phyloP scores from a whole-genome alignment of 2,797 vertebrate genomes.

The Tolypeutes matacus region DNA sequence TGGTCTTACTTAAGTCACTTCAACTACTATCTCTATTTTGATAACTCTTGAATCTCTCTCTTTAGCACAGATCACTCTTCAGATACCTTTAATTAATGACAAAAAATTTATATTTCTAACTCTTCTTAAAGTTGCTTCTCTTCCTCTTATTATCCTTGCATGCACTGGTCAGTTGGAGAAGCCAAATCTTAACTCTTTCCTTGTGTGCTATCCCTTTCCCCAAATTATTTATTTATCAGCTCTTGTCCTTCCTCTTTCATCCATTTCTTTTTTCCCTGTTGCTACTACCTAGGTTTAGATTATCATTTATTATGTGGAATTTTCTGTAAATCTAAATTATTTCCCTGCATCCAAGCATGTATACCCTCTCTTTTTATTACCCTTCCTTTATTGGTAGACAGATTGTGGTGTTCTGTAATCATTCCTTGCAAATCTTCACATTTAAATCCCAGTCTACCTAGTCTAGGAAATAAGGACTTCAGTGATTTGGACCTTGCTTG shows the following conservation, averaged over 20 bases:
- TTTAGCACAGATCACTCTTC: background rate
- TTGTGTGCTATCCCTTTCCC: background rate
- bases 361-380: background rate
- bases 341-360: background rate
- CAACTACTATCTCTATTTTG: background rate
- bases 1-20: background rate
- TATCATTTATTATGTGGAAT: background rate
- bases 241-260: background rate
- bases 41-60: background rate
- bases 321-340: background rate
- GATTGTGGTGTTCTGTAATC: background rate
- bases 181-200: background rate
- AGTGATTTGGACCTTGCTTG: conserved; percentile 3
- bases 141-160: background rate
- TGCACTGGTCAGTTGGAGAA: background rate
- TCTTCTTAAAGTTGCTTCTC: background rate
- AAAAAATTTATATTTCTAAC: background rate
- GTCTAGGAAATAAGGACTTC: background rate
- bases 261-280: background rate
- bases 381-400: background rate
- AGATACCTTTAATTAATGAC: background rate
- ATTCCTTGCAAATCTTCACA: background rate
- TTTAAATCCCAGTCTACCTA: conserved; percentile 22
- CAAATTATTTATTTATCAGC: background rate
- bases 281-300: background rate